Evolutionary conservation across 2,888 invertebrate species (phyloP).

Genomic region (Metallyticus violacea): DNA sequence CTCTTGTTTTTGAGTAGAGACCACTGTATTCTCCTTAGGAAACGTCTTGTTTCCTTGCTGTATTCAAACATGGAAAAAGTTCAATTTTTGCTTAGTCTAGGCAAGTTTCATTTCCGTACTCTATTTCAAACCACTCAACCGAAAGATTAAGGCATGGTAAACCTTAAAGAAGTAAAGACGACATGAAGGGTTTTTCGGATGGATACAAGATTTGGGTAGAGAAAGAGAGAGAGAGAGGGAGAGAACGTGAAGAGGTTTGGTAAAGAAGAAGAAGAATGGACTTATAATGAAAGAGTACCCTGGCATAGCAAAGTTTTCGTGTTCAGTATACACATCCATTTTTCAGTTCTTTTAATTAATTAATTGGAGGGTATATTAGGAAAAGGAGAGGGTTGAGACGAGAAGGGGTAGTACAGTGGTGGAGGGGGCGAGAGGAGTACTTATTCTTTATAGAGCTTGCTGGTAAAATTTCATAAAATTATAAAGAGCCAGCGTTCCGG

Average conservation of each 20-base stretch:
- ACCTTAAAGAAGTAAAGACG: neutral
- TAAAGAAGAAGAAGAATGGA: conserved; percentile 3
- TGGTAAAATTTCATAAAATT: conserved; percentile 33
- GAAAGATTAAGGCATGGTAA: neutral
- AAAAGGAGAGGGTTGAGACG: conserved; percentile 11
- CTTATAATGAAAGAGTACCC: conserved; percentile 18
- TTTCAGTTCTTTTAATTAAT: conserved; percentile 33
- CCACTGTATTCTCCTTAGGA: no score
- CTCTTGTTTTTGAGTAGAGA: no score
- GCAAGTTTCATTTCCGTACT: neutral
- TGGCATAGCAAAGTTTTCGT: conserved; percentile 21
- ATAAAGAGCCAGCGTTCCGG: conserved; percentile 26
- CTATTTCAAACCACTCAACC: neutral
- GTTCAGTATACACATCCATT: conserved; percentile 30
- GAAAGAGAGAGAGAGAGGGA: neutral
- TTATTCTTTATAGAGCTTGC: conserved; percentile 29
- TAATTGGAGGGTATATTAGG: conserved; percentile 32
- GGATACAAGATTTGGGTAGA: neutral
- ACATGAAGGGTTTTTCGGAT: neutral
- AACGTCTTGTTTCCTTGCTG: no score
- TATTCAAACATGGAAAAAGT: neutral
- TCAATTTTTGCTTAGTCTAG: neutral
- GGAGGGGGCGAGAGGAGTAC: neutral
- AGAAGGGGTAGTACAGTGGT: neutral
- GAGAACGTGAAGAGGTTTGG: neutral